phyloP scores from a whole-genome alignment of 2,888 invertebrate species.

The Campopleginae sp. region DNA sequence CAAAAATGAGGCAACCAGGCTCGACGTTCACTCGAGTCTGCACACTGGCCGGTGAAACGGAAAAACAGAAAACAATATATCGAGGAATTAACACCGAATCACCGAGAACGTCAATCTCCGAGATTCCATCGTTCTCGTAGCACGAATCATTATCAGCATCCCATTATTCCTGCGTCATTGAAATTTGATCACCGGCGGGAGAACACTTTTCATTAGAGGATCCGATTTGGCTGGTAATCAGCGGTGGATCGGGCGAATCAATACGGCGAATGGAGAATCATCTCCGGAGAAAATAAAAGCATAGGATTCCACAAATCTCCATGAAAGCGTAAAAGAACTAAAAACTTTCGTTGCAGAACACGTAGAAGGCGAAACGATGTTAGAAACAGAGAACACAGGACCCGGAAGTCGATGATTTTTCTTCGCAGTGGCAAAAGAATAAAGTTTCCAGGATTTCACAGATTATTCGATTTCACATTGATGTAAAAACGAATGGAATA shows the following conservation, averaged over 20 bases:
- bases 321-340: background rate
- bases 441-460: slow-evolving; percentile 19
- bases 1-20: background rate
- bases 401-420: background rate
- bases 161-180: background rate
- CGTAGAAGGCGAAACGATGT: background rate
- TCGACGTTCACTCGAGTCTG: slow-evolving; percentile 38
- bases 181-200: background rate
- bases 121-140: background rate
- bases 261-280: background rate
- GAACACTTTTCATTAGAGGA: background rate
- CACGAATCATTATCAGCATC: slow-evolving; percentile 40
- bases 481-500: background rate
- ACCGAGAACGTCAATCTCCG: slow-evolving; percentile 21
- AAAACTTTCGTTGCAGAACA: background rate
- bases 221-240: slow-evolving; percentile 1
- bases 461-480: background rate
- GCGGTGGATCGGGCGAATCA: background rate
- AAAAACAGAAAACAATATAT: background rate
- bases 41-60: slow-evolving; percentile 10
- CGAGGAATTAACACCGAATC: slow-evolving; percentile 22
- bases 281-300: background rate
- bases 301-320: slow-evolving; percentile 1
- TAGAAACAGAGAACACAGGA: background rate
- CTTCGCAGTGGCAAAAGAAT: background rate